phyloP scores from a whole-genome alignment of 2,113 vertebrate genomes.

The Melierax canorus region DNA sequence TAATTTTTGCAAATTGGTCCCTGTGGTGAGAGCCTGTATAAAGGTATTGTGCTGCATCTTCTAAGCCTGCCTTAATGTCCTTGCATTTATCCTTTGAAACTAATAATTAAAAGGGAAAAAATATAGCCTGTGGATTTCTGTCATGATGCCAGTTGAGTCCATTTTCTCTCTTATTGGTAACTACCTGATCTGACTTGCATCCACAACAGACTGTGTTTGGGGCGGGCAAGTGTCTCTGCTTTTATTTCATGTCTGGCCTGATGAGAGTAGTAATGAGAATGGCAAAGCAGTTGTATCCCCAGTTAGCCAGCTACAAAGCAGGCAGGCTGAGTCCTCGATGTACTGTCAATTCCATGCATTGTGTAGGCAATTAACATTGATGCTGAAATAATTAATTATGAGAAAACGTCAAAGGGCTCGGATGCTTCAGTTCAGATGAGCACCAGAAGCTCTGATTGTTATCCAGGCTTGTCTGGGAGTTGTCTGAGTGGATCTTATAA shows the following conservation, averaged over 20 bases:
- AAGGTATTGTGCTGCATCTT: conserved; percentile 11
- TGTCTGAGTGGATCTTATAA: background rate
- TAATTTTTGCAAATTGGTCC: conserved; percentile 32
- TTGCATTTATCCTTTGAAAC: conserved; percentile 35
- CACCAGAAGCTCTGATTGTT: background rate
- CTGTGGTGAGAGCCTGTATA: background rate
- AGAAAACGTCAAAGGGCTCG: background rate
- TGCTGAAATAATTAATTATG: conserved; percentile 30
- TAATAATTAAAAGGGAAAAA: conserved; percentile 54
- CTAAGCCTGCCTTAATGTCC: conserved; percentile 21
- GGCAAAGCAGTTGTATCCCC: background rate
- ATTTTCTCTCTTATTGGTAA: background rate
- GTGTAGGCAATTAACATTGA: conserved; percentile 32
- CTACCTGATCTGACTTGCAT: conserved; percentile 23
- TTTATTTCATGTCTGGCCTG: conserved; percentile 26
- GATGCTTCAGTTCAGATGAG: background rate
- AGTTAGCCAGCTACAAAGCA: background rate
- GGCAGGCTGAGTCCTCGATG: background rate
- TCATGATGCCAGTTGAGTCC: background rate
- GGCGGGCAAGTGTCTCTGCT: background rate
- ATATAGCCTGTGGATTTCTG: conserved; percentile 4
- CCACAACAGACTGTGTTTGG: background rate
- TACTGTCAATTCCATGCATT: background rate
- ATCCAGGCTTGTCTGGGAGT: background rate
- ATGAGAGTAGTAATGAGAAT: conserved; percentile 2